Percentiles rank a stretch among this genome's conserved stretches.
These are phyloP conservation scores for Punctoribates punctum DNA, from an alignment of 2,888 invertebrate species.

Conservation along the genomic window DNA sequence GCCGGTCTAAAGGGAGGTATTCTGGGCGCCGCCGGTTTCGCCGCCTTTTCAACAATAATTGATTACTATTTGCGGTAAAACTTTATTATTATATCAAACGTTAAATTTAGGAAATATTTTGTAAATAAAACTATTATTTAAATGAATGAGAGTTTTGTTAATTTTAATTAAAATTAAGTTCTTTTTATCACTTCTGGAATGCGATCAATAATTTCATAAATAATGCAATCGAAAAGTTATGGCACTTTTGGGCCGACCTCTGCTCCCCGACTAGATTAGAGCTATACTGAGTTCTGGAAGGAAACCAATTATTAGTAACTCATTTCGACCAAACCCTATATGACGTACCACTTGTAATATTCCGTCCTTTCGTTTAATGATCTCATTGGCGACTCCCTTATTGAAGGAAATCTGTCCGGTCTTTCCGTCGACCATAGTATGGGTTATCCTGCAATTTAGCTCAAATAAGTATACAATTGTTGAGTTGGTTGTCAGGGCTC, in stretches of 20 bases:
- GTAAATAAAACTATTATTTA: not conserved
- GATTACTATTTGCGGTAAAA: slow-evolving; percentile 69
- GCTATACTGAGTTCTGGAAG: slow-evolving; percentile 7
- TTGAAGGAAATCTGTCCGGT: slow-evolving; percentile 78
- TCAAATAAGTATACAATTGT: slow-evolving; percentile 53
- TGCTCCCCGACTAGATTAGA: not conserved
- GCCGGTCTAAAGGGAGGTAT: slow-evolving; percentile 91
- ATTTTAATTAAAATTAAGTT: not conserved
- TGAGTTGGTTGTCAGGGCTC: not conserved
- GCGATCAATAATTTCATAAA: not conserved
- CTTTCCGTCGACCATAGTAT: slow-evolving; percentile 74
- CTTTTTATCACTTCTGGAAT: slow-evolving; percentile 2
- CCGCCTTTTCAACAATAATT: slow-evolving; percentile 91
- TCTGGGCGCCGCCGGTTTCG: slow-evolving; percentile 93
- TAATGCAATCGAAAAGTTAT: not conserved
- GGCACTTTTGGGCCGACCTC: not conserved
- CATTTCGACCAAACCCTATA: slow-evolving; percentile 62
- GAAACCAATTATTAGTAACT: slow-evolving; percentile 11
- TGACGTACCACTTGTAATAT: slow-evolving; percentile 71
- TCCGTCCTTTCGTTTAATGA: slow-evolving; percentile 74
- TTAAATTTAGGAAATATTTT: slow-evolving; percentile 12
- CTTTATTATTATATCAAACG: not conserved
- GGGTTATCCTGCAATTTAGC: slow-evolving; percentile 65
- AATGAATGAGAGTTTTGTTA: not conserved
- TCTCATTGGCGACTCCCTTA: slow-evolving; percentile 65